These are phyloP conservation scores for Nomada ruficornis DNA, from an alignment of 2,888 invertebrate genomes.

Conservation along the genomic window DNA sequence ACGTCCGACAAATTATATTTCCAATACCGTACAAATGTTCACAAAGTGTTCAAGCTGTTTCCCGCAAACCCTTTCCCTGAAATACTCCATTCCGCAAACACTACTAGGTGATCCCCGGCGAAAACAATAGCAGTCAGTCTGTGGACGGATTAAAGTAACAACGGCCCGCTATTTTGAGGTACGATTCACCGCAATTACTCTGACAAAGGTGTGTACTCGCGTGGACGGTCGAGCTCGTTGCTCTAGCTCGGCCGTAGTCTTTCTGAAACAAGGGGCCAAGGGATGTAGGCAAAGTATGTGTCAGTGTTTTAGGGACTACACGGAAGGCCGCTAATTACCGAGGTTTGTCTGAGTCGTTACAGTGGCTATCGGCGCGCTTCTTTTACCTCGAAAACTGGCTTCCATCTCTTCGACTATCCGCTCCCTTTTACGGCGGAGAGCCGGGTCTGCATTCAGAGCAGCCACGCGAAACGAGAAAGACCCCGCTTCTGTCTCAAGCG, in stretches of 20 bases:
- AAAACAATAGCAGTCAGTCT: too few relatives aligned
- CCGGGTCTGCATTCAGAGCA: constrained; percentile 64
- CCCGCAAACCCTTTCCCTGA: too few relatives aligned
- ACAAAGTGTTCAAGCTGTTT: too few relatives aligned
- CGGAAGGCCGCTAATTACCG: constrained; percentile 76
- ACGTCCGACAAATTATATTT: too few relatives aligned
- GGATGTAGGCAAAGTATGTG: not conserved
- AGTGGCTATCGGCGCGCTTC: constrained; percentile 68
- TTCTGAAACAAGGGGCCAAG: constrained; percentile 12
- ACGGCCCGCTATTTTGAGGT: not conserved
- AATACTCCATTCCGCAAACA: too few relatives aligned
- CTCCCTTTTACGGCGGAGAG: constrained; percentile 49
- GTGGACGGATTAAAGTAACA: not conserved
- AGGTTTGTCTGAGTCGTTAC: constrained; percentile 75
- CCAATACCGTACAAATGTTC: too few relatives aligned
- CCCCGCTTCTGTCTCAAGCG: constrained; percentile 77
- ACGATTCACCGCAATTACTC: constrained; percentile 31
- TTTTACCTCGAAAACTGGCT: constrained; percentile 45
- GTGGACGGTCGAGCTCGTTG: constrained; percentile 7
- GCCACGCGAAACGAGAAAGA: constrained; percentile 70
- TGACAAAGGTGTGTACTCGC: constrained; percentile 17
- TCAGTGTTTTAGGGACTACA: constrained; percentile 46
- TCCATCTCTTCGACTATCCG: constrained; percentile 49
- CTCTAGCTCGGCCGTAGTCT: constrained; percentile 8
- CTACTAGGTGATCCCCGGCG: too few relatives aligned